A percentile compares a stretch with the other conserved stretches of the same genome.
phyloP scores from a whole-genome alignment of 2,113 vertebrate species.

The Falco punctatus region DNA sequence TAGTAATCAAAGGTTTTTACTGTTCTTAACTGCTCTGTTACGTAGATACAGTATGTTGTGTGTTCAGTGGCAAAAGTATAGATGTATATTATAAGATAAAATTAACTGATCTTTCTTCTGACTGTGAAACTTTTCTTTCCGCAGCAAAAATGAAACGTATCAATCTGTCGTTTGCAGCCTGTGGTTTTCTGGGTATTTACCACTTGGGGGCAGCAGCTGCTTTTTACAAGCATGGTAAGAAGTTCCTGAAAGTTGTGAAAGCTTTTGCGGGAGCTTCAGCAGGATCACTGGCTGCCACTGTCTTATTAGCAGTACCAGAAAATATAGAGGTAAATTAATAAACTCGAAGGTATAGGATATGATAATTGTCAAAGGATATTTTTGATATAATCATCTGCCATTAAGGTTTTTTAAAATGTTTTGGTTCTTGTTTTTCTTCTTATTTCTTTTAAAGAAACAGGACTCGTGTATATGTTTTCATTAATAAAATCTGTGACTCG shows the following conservation, averaged over 20 bases:
- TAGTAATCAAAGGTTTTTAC: not conserved
- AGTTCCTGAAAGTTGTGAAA: constrained; percentile 78
- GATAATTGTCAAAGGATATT: not conserved
- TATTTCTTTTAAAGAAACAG: not conserved
- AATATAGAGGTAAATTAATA: constrained; percentile 85
- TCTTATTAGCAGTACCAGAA: constrained; percentile 87
- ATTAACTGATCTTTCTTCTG: not conserved
- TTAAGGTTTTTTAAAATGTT: not conserved
- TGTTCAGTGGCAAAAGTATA: not conserved
- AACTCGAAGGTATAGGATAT: not conserved
- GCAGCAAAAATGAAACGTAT: constrained; percentile 77
- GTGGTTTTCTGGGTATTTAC: constrained; percentile 92
- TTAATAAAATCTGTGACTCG: not conserved
- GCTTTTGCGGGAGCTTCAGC: constrained; percentile 89
- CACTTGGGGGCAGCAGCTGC: constrained; percentile 89
- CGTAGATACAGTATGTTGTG: not conserved
- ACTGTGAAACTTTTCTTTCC: not conserved
- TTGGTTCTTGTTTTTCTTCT: not conserved
- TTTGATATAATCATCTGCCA: not conserved
- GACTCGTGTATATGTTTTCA: not conserved
- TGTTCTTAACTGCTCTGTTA: not conserved
- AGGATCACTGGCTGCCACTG: constrained; percentile 85
- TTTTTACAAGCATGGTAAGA: constrained; percentile 81
- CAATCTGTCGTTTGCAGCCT: constrained; percentile 89
- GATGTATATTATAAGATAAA: not conserved